Percentiles rank a stretch among this genome's conserved stretches.
These are phyloP conservation scores for Drosophila mojavensis DNA, from an alignment of 1,140 invertebrate genomes.

Conservation along the genomic window DNA sequence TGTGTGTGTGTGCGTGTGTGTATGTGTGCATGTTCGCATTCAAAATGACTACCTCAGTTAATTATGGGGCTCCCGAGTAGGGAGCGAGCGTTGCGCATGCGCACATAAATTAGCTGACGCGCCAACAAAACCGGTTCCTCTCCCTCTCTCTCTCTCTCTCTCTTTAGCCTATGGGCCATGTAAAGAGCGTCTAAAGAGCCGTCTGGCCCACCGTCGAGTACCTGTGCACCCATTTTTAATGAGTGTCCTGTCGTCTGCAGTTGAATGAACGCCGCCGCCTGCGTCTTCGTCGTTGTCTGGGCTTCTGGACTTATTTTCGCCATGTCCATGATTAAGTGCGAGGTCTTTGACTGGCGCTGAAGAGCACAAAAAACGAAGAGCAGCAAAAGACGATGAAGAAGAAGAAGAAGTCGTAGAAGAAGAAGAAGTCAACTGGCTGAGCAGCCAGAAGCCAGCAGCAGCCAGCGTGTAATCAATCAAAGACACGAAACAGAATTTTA, in stretches of 20 bases:
- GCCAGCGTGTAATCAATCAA: slow-evolving; percentile 72
- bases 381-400: slow-evolving; percentile 8
- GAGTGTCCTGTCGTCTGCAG: slow-evolving; percentile 81
- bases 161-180: slow-evolving; percentile 29
- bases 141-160: background rate
- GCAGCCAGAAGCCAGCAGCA: slow-evolving; percentile 5
- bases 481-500: slow-evolving; percentile 71
- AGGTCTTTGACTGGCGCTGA: slow-evolving; percentile 78
- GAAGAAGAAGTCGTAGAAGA: slow-evolving; percentile 11
- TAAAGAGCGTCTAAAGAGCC: slow-evolving; percentile 53
- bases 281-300: slow-evolving; percentile 19
- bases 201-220: slow-evolving; percentile 37
- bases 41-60: slow-evolving; percentile 84
- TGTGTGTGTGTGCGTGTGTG: background rate
- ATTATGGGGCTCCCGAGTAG: slow-evolving; percentile 84
- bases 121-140: slow-evolving; percentile 58
- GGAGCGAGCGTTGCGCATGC: slow-evolving; percentile 78
- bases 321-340: slow-evolving; percentile 74
- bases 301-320: slow-evolving; percentile 69
- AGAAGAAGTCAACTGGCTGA: slow-evolving; percentile 4
- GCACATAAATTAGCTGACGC: slow-evolving; percentile 75
- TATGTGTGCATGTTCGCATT: slow-evolving; percentile 63
- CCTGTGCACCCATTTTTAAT: slow-evolving; percentile 81
- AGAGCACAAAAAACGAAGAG: slow-evolving; percentile 21
- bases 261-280: slow-evolving; percentile 74